Conservation (phyloP, 2,113 vertebrate genomes). For the Ceyx melanurus region DNA sequence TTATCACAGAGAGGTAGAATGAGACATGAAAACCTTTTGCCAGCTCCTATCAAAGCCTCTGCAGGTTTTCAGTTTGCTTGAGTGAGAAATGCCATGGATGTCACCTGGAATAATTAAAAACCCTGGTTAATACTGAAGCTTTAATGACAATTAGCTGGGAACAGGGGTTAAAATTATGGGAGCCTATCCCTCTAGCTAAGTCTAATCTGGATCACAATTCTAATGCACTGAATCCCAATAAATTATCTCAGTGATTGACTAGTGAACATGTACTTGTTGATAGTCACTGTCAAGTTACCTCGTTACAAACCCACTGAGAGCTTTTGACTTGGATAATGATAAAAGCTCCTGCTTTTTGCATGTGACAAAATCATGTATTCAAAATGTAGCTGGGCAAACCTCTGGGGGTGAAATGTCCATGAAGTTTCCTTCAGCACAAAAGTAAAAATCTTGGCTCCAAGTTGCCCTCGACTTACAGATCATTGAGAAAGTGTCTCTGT, state of each 20-base stretch:
- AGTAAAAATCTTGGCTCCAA: not conserved
- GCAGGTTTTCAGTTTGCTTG: not conserved
- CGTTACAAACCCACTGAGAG: fast-evolving
- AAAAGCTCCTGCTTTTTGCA: not conserved
- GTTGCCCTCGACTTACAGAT: not conserved
- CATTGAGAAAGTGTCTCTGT: not conserved
- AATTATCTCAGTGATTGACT: too few species aligned
- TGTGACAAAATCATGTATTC: not conserved
- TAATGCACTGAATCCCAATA: not conserved
- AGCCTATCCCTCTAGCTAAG: not conserved
- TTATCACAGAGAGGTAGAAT: not conserved
- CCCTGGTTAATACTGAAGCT: not conserved
- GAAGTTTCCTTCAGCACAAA: not conserved
- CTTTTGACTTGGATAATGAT: not conserved
- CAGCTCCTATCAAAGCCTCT: not conserved
- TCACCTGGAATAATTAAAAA: not conserved
- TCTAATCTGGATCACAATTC: not conserved
- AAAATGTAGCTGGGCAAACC: not conserved
- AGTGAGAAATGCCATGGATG: not conserved
- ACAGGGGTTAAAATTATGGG: fast-evolving
- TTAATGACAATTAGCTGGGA: not conserved
- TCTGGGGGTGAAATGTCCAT: not conserved
- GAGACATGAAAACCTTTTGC: not conserved
- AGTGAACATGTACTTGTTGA: not conserved
- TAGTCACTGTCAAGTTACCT: not conserved